phyloP scores from a whole-genome alignment of 1,140 invertebrate species.

The Goniozus legneri region DNA sequence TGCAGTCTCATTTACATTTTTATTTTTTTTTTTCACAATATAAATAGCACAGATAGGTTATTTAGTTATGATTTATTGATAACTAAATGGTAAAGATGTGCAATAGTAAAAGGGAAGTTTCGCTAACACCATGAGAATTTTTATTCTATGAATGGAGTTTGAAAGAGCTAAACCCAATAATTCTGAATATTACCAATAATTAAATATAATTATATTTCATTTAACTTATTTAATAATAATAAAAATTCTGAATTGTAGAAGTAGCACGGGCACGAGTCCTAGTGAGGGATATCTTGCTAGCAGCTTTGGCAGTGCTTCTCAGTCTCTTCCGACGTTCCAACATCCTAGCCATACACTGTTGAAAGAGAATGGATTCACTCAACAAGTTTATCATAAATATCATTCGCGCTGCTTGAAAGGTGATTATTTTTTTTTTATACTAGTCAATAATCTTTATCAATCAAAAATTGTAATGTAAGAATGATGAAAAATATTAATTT shows the following conservation, averaged over 20 bases:
- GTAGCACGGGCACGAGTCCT: constrained; percentile 72
- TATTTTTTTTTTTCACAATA: constrained; percentile 6
- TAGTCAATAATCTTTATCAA: not conserved
- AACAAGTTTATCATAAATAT: constrained; percentile 95
- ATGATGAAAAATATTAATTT: constrained; percentile 40
- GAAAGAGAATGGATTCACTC: constrained; percentile 97
- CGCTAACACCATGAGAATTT: too few relatives aligned
- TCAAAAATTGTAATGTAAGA: not conserved
- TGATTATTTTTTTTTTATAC: constrained; percentile 35
- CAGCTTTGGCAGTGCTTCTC: constrained; percentile 71
- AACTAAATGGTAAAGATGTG: not conserved
- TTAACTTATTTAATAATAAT: constrained; percentile 1
- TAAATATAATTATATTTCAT: too few relatives aligned
- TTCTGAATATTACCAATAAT: too few relatives aligned
- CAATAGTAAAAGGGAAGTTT: not conserved
- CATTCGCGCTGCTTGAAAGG: constrained; percentile 90
- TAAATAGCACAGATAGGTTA: constrained; percentile 1
- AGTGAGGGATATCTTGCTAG: constrained; percentile 63
- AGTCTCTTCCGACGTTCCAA: constrained; percentile 86
- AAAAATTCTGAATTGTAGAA: constrained; percentile 50
- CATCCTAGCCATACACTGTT: constrained; percentile 94
- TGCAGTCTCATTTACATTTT: not conserved
- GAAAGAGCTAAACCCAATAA: too few relatives aligned
- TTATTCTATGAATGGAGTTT: too few relatives aligned
- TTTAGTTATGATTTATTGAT: too few relatives aligned